A percentile compares a stretch with the other conserved stretches of the same genome.
These are phyloP conservation scores for Gymnarchus niloticus DNA, from an alignment of 2,113 vertebrate genomes.

Conservation along the genomic window DNA sequence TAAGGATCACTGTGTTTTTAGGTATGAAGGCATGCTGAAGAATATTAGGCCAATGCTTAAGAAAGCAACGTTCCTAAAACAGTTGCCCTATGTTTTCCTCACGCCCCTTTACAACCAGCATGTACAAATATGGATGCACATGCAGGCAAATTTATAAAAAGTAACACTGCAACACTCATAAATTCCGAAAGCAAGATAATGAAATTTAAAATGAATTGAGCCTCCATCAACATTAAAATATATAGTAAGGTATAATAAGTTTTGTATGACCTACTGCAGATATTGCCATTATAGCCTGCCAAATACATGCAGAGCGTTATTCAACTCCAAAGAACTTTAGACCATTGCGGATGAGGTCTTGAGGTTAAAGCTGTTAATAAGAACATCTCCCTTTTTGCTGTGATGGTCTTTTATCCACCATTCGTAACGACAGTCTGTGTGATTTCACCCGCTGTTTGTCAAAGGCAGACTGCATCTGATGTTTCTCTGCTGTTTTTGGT, in stretches of 20 bases:
- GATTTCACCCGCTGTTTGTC: neutral
- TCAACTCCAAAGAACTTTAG: neutral
- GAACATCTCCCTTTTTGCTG: neutral
- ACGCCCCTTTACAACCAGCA: neutral
- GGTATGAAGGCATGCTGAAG: conserved; percentile 17
- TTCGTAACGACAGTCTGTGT: neutral
- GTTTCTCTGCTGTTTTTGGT: neutral
- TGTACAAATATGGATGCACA: neutral
- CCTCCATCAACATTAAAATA: no score
- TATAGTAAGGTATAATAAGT: neutral
- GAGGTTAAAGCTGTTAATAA: neutral
- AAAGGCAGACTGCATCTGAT: neutral
- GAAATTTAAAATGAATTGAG: no score
- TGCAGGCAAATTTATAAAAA: neutral
- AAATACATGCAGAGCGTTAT: neutral
- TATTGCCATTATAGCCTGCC: neutral
- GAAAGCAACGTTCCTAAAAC: neutral
- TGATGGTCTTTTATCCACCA: neutral
- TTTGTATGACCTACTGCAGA: neutral
- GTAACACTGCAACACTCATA: neutral
- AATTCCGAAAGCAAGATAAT: neutral
- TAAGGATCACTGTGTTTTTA: neutral
- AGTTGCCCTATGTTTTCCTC: neutral
- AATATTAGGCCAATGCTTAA: neutral
- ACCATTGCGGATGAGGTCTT: neutral